phyloP scores from a whole-genome alignment of 2,113 vertebrate species.

The Halichoerus grypus region DNA sequence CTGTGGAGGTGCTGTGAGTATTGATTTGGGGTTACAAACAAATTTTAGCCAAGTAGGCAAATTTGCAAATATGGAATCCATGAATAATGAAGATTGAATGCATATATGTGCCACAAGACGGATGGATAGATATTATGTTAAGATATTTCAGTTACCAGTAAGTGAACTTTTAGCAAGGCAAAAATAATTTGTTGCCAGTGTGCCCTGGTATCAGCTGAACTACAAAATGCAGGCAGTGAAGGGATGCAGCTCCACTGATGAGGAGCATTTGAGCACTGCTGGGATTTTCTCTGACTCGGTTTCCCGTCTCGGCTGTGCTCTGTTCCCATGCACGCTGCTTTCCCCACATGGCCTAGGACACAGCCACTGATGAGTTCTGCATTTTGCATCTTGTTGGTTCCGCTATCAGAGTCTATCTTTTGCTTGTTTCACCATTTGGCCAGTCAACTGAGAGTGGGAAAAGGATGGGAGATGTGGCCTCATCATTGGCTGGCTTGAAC shows the following conservation, averaged over 20 bases:
- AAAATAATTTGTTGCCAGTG: background rate
- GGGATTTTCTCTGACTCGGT: background rate
- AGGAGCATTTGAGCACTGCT: background rate
- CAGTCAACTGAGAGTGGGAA: background rate
- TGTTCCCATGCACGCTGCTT: background rate
- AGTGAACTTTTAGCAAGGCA: background rate
- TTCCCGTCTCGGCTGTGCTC: background rate
- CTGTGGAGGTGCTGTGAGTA: background rate
- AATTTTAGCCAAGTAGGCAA: background rate
- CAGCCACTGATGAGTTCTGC: background rate
- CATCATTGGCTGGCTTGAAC: background rate
- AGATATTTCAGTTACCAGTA: background rate
- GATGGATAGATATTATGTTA: background rate
- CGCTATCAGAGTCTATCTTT: background rate
- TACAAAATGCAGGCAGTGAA: no score
- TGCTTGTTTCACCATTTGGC: background rate
- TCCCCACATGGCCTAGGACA: accelerated
- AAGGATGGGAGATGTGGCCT: background rate
- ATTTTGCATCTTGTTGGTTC: background rate
- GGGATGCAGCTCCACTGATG: accelerated
- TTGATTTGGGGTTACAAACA: background rate
- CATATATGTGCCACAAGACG: background rate
- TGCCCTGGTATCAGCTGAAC: background rate
- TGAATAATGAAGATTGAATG: background rate
- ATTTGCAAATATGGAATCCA: background rate